Percentiles rank a stretch among this genome's conserved stretches.
Conservation (phyloP, 2,113 vertebrate genomes). For the Rhynchomys soricoides region DNA sequence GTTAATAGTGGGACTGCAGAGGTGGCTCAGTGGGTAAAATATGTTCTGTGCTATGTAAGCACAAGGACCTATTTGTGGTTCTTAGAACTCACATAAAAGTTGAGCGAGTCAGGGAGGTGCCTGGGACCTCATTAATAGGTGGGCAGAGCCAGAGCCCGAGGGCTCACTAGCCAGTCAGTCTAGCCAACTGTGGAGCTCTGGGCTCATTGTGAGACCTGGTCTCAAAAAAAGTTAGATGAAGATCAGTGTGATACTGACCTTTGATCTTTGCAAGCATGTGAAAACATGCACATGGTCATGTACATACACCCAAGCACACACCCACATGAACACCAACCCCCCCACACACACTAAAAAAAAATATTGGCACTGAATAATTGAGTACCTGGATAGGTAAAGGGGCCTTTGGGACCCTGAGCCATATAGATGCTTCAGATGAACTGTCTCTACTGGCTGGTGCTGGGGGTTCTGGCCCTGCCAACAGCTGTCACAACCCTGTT, state of each 20-base stretch:
- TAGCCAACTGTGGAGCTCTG: not conserved
- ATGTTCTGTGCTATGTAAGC: too few relatives aligned
- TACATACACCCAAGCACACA: too few relatives aligned
- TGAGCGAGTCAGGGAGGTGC: not conserved
- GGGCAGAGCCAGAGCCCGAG: not conserved
- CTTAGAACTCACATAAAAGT: not conserved
- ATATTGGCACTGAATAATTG: constrained; percentile 20
- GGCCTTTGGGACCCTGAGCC: not conserved
- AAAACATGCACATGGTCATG: not conserved
- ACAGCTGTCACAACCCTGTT: constrained; percentile 10
- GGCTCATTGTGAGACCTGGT: not conserved
- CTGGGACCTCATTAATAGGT: not conserved
- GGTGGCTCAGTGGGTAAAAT: not conserved
- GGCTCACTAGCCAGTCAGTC: not conserved
- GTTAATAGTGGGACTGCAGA: not conserved
- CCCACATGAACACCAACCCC: not conserved
- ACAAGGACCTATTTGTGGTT: not conserved
- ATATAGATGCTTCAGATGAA: not conserved
- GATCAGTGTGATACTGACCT: not conserved
- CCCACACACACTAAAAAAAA: not conserved
- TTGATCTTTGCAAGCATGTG: not conserved
- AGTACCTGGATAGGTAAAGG: not conserved
- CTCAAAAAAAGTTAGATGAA: not conserved
- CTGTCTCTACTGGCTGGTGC: not conserved
- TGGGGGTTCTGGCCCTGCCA: constrained; percentile 40